Evolutionary conservation across 2,113 vertebrate species (phyloP).

Genomic region (Phocoena sinus): DNA sequence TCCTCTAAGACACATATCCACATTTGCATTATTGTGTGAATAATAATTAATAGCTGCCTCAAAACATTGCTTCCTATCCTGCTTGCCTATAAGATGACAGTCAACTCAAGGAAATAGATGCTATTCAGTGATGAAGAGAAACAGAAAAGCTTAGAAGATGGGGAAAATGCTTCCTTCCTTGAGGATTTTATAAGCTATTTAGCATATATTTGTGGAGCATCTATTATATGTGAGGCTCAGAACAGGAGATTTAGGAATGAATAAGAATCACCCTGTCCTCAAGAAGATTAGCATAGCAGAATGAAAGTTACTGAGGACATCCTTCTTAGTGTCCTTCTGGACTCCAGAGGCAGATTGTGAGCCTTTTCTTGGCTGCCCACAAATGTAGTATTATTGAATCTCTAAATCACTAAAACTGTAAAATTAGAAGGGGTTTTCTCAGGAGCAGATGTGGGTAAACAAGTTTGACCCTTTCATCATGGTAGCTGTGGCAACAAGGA

Average conservation of each 20-base stretch:
- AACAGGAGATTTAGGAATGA: not conserved
- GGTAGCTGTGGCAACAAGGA: not conserved
- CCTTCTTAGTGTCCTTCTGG: not conserved
- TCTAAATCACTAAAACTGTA: conserved; percentile 14
- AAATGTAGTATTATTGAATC: not conserved
- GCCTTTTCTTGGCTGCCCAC: not conserved
- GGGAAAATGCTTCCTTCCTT: not conserved
- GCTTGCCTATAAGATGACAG: not conserved
- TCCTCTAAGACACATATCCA: not conserved
- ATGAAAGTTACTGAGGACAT: not conserved
- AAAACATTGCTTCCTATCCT: not conserved
- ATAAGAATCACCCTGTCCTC: not conserved
- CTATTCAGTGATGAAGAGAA: not conserved
- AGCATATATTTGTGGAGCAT: not conserved
- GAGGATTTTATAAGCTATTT: not conserved
- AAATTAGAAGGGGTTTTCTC: not conserved
- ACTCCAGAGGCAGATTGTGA: not conserved
- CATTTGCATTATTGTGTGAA: not conserved
- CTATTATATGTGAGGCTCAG: not conserved
- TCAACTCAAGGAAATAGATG: not conserved
- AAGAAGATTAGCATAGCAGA: not conserved
- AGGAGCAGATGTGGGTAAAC: not conserved
- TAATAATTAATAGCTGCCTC: not conserved
- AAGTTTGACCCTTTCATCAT: not conserved
- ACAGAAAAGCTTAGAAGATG: not conserved